Evolutionary conservation across 37 sponge, comb jelly and placozoan species (phyloP).

Genomic region (Ianthella basta): DNA sequence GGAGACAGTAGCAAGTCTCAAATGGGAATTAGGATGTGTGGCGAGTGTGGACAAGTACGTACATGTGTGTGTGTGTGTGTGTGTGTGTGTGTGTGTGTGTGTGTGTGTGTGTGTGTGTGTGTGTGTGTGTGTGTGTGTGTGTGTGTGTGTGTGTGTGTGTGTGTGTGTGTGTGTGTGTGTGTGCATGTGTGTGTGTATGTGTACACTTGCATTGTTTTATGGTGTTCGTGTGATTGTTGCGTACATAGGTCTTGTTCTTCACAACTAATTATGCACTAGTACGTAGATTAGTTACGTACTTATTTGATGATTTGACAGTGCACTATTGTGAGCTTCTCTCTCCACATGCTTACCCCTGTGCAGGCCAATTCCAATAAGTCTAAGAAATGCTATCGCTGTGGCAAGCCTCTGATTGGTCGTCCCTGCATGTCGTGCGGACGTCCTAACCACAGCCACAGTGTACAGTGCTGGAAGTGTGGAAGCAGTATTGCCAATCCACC

Average conservation of each 20-base stretch:
- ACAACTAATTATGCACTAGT: too few species aligned
- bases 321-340: too few species aligned
- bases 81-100: too few species aligned
- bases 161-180: background rate
- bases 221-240: background rate
- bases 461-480: constrained; percentile 81
- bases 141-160: too few species aligned
- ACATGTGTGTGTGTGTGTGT: too few species aligned
- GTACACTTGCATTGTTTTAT: background rate
- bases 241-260: too few species aligned
- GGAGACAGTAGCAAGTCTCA: background rate
- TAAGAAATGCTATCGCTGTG: constrained; percentile 74
- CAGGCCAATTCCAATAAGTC: constrained; percentile 68
- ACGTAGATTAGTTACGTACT: too few species aligned
- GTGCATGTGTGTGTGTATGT: background rate
- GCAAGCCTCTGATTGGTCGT: constrained; percentile 37
- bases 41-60: constrained; percentile 27
- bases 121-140: constrained; percentile 1
- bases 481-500: constrained; percentile 8
- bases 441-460: constrained; percentile 69
- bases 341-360: background rate
- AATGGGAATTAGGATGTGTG: background rate
- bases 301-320: too few species aligned
- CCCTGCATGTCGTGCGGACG: constrained; percentile 61
- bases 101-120: background rate